Base-by-base conservation (phyloP, 2,113 vertebrate species). In the Aspidoscelis tigris region DNA sequence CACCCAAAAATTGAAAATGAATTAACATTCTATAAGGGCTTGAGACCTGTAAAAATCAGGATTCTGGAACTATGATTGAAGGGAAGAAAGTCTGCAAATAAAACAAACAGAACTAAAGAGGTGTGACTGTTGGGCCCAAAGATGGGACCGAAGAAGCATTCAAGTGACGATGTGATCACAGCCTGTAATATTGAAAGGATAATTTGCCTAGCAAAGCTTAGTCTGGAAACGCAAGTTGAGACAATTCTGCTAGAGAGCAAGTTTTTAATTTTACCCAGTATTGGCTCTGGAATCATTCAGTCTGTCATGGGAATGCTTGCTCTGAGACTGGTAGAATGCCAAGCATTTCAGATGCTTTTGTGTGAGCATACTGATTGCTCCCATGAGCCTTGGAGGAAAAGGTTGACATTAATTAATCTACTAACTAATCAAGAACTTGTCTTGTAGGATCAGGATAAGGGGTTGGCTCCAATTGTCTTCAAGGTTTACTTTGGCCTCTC, bases 291-390 rank as follows among this genome's bases (percentile, higher is more conserved):
- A 88, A 86, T 93, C 61, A 3, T 93, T 92, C 91, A 84, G 82
- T 90, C 92, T 86, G 86, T 79, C 91, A 90, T 93, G 71, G 88
- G 90, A 94, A 93, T 94, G 90, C 93, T 95, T 93, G 92, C 93
- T 94, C 89, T 22, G 92, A 87, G 86, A 84, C 92, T 96, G 95
- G 94, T 91, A 91, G 89, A 83, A n/a, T 96, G 96, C 95, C 95
- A 96, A 90, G 81, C 92, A 78, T 94, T 94, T 93, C 88, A 92
- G 93, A 96, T 94, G 95, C 93, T 95, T 96, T 94, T 94, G 94
- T 94, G 93, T 89, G 89, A 87, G 89, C 86, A 91, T 91, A 93
- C 89, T 92, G 90, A 94, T 91, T 90, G 90, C 90, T 94, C 91
- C 93, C 94, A 91, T 91, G 90, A 92, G 90, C 86, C 70, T 87